Evolutionary conservation across 1,140 invertebrate species (phyloP), one percentile per base, ranked within the genome.

Genomic region (Psix sp.): DNA sequence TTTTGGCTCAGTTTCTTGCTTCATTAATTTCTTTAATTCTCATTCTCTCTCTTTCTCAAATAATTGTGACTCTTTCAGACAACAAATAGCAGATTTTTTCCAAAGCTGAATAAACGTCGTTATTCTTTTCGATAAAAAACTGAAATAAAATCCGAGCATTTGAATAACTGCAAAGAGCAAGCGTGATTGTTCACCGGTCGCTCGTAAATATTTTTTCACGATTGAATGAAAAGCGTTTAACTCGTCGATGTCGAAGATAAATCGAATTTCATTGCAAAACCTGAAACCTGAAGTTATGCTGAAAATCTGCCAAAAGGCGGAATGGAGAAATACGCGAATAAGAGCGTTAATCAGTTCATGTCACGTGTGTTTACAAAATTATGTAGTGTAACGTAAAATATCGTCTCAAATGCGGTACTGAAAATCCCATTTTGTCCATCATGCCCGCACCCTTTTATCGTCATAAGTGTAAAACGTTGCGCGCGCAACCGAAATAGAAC

Each of bases 301-400:
- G 59, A 52, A 43, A 39, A 24, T 18, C 48, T 62, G 70, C 54
- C 60, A 73, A 46, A 42, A 54, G 18, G 52, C 10, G 14, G 10
- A 48, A 43, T 51, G 48, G 56, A 74, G 49, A 67, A 67, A 57
- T 48, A 72, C 52, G 52, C 51, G 59, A 73, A 62, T 67, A 62
- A 60, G 42, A 48, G 63, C 51, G 62, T 67, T 74, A 74, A 67
- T 74, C 62, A 67, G 56, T 67, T 54, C 62, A 57, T 74, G 71
- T 67, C 62, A 63, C 71, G 48, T 62, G 42, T 74, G 56, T 74
- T 74, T 74, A 67, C 56, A 56, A 49, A 67, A 67, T 74, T 49
- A 63, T 59, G 63, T 42, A 52, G 49, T 49, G 71, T 49, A 62
- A 67, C 49, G 54, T 74, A 65, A 68, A 68, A 67, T 74, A 67